These are phyloP conservation scores for Xylocampa areola DNA, from an alignment of 2,888 invertebrate species.

Conservation along the genomic window DNA sequence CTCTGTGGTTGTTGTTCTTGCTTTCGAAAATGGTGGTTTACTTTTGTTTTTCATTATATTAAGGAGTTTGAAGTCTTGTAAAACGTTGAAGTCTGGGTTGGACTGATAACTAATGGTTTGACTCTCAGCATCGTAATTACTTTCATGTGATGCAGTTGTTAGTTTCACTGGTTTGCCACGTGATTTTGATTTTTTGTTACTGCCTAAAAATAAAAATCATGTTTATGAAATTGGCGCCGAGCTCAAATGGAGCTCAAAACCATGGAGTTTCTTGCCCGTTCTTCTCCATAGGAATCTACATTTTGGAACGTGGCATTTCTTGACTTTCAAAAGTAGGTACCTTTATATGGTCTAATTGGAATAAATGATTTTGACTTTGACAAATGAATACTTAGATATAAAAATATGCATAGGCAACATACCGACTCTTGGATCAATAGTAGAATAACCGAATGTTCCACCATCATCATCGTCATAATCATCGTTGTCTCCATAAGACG, in stretches of 20 bases:
- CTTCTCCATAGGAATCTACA: too few relatives aligned
- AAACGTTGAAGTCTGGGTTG: conserved; percentile 80
- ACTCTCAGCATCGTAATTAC: conserved; percentile 66
- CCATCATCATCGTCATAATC: conserved; percentile 67
- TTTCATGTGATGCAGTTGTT: conserved; percentile 62
- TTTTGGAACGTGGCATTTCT: too few relatives aligned
- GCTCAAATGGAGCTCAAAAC: too few relatives aligned
- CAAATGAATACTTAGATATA: too few relatives aligned
- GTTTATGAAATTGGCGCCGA: too few relatives aligned
- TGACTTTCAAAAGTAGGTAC: too few relatives aligned
- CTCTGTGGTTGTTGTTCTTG: conserved; percentile 67
- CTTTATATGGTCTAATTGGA: too few relatives aligned
- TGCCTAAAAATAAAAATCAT: conserved; percentile 24
- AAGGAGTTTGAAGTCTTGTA: conserved; percentile 82
- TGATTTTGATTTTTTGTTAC: conserved; percentile 39
- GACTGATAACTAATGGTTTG: conserved; percentile 78
- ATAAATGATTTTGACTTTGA: too few relatives aligned
- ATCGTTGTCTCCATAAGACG: conserved; percentile 65
- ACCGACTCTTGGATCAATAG: conserved; percentile 81
- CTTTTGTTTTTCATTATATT: conserved; percentile 75
- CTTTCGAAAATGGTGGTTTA: conserved; percentile 57
- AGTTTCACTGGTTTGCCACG: conserved; percentile 67
- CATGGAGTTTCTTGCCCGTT: too few relatives aligned
- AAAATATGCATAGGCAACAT: too few relatives aligned
- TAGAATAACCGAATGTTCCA: conserved; percentile 74